Conservation (phyloP, 2,797 vertebrate species). For the Poliocrania exsul region DNA sequence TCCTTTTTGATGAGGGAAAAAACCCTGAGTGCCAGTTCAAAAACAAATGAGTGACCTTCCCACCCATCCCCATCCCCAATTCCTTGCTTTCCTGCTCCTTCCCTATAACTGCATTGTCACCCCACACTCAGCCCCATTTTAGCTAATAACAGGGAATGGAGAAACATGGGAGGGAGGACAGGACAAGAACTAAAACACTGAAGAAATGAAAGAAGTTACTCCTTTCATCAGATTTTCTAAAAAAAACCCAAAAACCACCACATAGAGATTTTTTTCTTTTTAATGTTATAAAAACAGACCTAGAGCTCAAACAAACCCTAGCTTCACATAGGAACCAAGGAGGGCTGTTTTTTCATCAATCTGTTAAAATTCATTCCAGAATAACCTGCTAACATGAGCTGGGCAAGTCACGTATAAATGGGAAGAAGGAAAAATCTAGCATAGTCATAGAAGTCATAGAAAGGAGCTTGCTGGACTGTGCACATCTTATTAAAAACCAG, state of each 20-base stretch:
- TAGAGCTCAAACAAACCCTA: not conserved
- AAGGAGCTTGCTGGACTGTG: not conserved
- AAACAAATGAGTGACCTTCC: not conserved
- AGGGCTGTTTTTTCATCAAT: not conserved
- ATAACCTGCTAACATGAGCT: not conserved
- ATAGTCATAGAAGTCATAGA: not conserved
- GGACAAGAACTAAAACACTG: not conserved
- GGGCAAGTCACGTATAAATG: not conserved
- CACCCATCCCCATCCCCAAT: fast-evolving
- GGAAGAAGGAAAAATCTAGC: not conserved
- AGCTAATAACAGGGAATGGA: not conserved
- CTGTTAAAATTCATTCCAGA: not conserved
- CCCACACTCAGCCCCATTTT: not conserved
- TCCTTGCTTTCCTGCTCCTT: not conserved
- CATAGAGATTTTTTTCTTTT: not conserved
- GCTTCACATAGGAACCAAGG: not conserved
- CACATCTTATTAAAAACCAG: not conserved
- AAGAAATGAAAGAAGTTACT: not conserved
- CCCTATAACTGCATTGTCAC: not conserved
- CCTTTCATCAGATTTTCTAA: not conserved
- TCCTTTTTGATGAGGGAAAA: not conserved
- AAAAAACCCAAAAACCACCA: no score
- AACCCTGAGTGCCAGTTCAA: not conserved
- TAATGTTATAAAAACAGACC: not conserved
- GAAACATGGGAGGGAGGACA: not conserved